Base-by-base conservation (phyloP, 2,797 vertebrate species). In the Phoxinus dragarum region DNA sequence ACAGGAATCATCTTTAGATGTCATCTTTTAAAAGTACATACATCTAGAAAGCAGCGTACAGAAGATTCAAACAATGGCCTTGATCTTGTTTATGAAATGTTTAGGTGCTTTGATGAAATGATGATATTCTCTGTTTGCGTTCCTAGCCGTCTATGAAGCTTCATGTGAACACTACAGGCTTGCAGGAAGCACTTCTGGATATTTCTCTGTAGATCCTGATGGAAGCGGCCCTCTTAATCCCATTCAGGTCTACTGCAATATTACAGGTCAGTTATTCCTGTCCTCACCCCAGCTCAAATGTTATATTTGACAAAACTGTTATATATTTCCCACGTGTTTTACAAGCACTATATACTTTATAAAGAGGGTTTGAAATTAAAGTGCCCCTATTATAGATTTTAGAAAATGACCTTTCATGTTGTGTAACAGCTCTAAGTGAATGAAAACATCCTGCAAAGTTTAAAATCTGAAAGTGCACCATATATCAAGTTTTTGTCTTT, bases 131-230 rank as follows among this genome's bases (percentile, higher is more conserved):
- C 8, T 81, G 5, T 68, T 40, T 74, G n/a, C 5, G 85, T 84
- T 80, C 11, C 71, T 92, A 97, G 96, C 96, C 61, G 90, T 96
- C 81, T 96, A 96, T 61, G 95, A 97, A 91, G 89, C 93, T 0
- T 97, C 96, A 9, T 97, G 96, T 14, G 96, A 96, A 90, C 94
- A 95, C 59, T 96, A 97, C 92, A 94, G 94, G 89, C 93, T 96
- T 89, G 93, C 89, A 54, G 96, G 96, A 88, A 94, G 94, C 90
- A 93, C 94, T 49, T 96, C 96, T 0, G 96, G 96, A 84, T 94
- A 93, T 91, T 96, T 94, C 92, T 94, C 94, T 87, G 93, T 96
- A 19, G 96, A 97, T 92, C 94, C 94, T 9, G 96, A 97, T 84
- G 96, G 96, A 76, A 96, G 95, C 23, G 96, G 96, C 16, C 94